Evolutionary conservation across 2,797 vertebrate species (phyloP), one percentile per base, ranked within the genome.

Genomic region (Apogon hyalosoma): DNA sequence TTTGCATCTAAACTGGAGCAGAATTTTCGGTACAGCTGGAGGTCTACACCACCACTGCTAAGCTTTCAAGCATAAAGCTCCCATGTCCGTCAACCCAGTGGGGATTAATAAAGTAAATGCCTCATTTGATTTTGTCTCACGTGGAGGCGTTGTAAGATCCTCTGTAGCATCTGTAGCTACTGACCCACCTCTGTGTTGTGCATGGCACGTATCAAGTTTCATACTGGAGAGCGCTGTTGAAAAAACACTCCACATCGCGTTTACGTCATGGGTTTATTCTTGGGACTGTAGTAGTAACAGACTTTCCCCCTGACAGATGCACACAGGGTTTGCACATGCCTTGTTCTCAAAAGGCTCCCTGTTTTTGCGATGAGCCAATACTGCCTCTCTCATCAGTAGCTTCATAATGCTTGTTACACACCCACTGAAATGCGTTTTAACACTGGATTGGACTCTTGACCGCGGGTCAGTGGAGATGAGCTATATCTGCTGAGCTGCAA

Each of bases 221-320:
- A 64, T 80, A 59, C 61, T 69, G 11, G 39, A 63, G 49, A 57
- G 75, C 36, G 4, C 50, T 24, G 65, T 76, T 83, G 61, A 51
- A 51, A 66, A 76, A 69, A 72, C 72, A 63, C 59, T 73, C 60
- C 54, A 55, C 70, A 16, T 72, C 40, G 59, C 36, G 16, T 65
- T 60, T 56, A 55, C 21, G 55, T 83, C 79, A 71, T 68, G 53
- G 39, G 51, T 84, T 80, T 81, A 68, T 77, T 84, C 82, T 77
- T 28, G 5, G 65, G 50, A 73, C 75, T 15, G 61, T 59, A 43
- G 60, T 76, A 70, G 71, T 73, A 88, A 80, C 79, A 74, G 50
- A 57, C 73, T 16, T 67, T 36, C 43, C 63, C 77, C 58, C 63
- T 54, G 76, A 79, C 82, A 82, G 86, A 91, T 84, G 75, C 68